Base-by-base conservation (phyloP, 2,113 vertebrate species). In the Steatornis caripensis region DNA sequence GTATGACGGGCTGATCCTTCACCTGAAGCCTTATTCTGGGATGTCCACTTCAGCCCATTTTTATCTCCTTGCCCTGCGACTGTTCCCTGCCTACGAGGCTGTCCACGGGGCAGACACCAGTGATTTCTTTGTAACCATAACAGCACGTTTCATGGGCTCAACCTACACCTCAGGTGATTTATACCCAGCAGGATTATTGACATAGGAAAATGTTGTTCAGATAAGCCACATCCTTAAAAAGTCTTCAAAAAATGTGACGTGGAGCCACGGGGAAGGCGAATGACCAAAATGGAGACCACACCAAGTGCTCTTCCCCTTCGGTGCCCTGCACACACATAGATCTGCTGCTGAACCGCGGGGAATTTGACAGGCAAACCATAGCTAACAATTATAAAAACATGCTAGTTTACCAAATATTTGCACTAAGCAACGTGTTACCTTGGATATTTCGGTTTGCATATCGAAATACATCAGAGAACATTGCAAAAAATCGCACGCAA, bases 201-300 rank as follows among this genome's bases (percentile, higher is more conserved):
- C 87, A 87, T 69, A 29, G 39, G 48, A 82, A 68, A 96, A 41
- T 8, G 23, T 11, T 74, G n/a, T 43, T 89, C 84, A 87, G 91
- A 84, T 82, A 93, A 94, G 69, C 91, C 61, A 84, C 34, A 79
- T 76, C 77, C 74, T 60, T 79, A 45, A 84, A 81, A 92, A 87
- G 27, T 10, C 80, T 92, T 71, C 80, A 75, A 78, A 92, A 85
- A 89, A 8, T 14, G 48, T 81, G 53, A 87, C 0, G 0, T 61
- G 72, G 61, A 95, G 21, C 76, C 68, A 58, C 53, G 48, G 13
- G 43, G 36, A 49, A 94, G 66, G 37, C 4, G 7, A 92, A n/a
- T 3, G 13, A 65, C 37, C 7, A 29, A 26, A 51, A 54, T 2
- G 1, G 68, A 92, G 62, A 90, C 54, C 83, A 87, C 86, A 74